Percentiles rank a stretch among this genome's conserved stretches.
phyloP scores from a whole-genome alignment of 2,888 invertebrate species.

The Philonicus albiceps region DNA sequence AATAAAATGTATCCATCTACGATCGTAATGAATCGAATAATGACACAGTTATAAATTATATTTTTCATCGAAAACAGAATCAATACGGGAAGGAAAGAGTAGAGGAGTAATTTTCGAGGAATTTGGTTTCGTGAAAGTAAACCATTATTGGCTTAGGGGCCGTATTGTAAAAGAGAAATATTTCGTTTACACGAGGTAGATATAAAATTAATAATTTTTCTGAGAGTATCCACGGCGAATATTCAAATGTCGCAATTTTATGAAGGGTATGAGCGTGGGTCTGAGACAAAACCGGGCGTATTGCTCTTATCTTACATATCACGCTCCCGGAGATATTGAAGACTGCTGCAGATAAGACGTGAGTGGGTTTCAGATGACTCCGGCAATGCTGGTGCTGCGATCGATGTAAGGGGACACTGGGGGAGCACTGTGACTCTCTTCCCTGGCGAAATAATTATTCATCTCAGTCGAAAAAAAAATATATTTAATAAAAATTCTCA shows the following conservation, averaged over 20 bases:
- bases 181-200: not conserved
- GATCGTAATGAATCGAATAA: not conserved
- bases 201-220: not conserved
- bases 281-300: not conserved
- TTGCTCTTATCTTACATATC: not conserved
- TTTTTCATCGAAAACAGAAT: not conserved
- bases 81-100: not conserved
- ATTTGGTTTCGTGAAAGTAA: not conserved
- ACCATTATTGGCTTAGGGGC: not conserved
- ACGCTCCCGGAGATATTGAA: not conserved
- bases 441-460: not conserved
- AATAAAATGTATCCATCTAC: not conserved
- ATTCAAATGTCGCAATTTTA: not conserved
- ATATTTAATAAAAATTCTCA: not conserved
- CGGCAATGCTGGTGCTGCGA: not conserved
- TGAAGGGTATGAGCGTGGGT: not conserved
- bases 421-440: not conserved
- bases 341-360: not conserved
- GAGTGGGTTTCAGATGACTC: not conserved
- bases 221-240: not conserved
- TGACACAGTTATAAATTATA: not conserved
- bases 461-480: not conserved
- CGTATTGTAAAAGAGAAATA: not conserved
- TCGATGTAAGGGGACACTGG: not conserved
- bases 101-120: not conserved